These are phyloP conservation scores for Limnothrissa miodon DNA, from an alignment of 2,113 vertebrate genomes.

Conservation along the genomic window DNA sequence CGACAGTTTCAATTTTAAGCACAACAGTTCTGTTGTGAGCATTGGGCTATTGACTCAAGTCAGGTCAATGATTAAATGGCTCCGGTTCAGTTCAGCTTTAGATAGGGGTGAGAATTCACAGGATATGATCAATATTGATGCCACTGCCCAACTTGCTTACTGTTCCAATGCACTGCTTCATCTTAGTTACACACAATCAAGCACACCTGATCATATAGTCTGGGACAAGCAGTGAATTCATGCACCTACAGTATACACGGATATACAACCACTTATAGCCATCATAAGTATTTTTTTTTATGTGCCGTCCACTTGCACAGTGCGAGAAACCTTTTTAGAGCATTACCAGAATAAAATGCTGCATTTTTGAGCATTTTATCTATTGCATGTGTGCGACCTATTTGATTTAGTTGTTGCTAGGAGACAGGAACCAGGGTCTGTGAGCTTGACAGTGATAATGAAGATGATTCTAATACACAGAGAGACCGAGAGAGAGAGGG, in stretches of 20 bases:
- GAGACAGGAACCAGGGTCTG: background rate
- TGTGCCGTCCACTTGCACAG: background rate
- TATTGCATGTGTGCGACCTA: background rate
- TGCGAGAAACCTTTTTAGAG: background rate
- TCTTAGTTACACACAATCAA: background rate
- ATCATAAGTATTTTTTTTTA: background rate
- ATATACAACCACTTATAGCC: background rate
- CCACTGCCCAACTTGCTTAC: too few relatives aligned
- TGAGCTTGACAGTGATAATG: background rate
- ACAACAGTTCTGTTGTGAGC: background rate
- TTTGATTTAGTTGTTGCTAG: constrained; percentile 16
- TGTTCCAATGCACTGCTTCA: background rate
- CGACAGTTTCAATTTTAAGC: background rate
- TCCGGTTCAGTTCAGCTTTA: background rate
- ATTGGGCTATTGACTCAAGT: background rate
- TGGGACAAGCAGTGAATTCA: background rate
- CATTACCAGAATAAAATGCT: background rate
- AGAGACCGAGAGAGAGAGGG: background rate
- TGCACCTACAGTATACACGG: background rate
- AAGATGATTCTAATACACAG: background rate
- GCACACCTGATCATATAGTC: background rate
- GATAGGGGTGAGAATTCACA: too few relatives aligned
- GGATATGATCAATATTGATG: too few relatives aligned
- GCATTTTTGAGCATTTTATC: constrained; percentile 8
- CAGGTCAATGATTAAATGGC: background rate